These are phyloP conservation scores for Fukomys damarensis DNA, from an alignment of 2,113 vertebrate genomes.

Conservation along the genomic window DNA sequence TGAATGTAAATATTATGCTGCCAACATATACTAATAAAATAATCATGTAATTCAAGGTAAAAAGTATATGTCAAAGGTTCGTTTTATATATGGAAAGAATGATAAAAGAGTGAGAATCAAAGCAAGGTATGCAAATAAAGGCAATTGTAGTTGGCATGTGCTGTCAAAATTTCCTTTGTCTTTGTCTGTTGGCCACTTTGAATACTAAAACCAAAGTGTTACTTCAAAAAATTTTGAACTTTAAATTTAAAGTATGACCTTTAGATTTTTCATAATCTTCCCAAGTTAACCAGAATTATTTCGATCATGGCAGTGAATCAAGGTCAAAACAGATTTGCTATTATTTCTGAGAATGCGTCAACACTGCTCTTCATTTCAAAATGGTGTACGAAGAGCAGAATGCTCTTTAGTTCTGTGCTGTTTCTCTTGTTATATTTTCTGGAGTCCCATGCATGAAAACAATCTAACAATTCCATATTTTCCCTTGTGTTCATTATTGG, in stretches of 20 bases:
- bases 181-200: slow-evolving; percentile 48
- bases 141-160: not conserved
- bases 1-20: not conserved
- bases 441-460: slow-evolving; percentile 21
- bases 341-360: slow-evolving; percentile 57
- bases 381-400: not conserved
- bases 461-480: not conserved
- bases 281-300: slow-evolving; percentile 43
- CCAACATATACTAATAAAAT: not conserved
- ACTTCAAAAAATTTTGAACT: slow-evolving; percentile 18
- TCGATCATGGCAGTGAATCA: slow-evolving; percentile 50
- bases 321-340: slow-evolving; percentile 44
- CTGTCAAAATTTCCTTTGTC: not conserved
- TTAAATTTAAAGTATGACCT: slow-evolving; percentile 58
- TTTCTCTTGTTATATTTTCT: slow-evolving; percentile 25
- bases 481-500: not conserved
- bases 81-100: not conserved
- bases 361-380: not conserved
- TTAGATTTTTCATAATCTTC: slow-evolving; percentile 62
- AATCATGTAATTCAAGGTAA: not conserved
- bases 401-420: slow-evolving; percentile 26
- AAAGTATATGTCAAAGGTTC: not conserved
- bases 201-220: slow-evolving; percentile 6
- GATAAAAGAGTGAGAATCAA: not conserved
- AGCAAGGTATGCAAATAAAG: not conserved